Evolutionary conservation across 2,797 vertebrate genomes (phyloP), one percentile per base, ranked within the genome.

Genomic region (Sciurus carolinensis): DNA sequence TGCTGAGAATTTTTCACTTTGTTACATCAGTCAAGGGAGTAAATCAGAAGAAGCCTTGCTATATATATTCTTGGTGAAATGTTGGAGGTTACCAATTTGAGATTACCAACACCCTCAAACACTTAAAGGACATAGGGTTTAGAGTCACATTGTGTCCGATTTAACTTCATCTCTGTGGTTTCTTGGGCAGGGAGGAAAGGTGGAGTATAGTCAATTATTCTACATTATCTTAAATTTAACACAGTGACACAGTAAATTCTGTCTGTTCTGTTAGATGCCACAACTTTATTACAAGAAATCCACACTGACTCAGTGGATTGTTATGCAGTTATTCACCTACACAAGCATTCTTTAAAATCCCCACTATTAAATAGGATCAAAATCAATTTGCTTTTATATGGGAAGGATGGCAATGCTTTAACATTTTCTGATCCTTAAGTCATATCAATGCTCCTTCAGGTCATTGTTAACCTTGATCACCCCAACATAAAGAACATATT

Each of bases 331-430:
- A 47, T 73, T 84, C 8, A 72, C 69, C 39, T 83, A 80, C 36
- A 85, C n/a, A 90, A 81, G 8, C 26, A 57, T 91, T 75, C 12
- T 91, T 90, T 88, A 47, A 17, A 92, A 96, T 36, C n/a, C 2
- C 5, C 50, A 15, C 67, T 79, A 93, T 52, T 54, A 94, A 92
- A 90, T 20, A 92, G 33, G 28, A 59, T 77, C 47, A 73, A 95
- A 94, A 67, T 89, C 33, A 39, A 22, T 52, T 84, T 73, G 17
- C 14, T 54, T 88, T 59, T 88, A 62, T 36, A 5, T 11, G 26
- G 30, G 26, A 90, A 93, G 13, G 9, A 84, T 10, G 64, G 14
- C 18, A 33, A 26, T 50, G 13, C 26, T 86, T 72, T 67, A 69
- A 67, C 17, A 69, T 7, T 83, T 96, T 93, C 50, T 87, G 47